Evolutionary conservation across 1,140 invertebrate species (phyloP).

Genomic region (Ceratoteleas bidentatus): DNA sequence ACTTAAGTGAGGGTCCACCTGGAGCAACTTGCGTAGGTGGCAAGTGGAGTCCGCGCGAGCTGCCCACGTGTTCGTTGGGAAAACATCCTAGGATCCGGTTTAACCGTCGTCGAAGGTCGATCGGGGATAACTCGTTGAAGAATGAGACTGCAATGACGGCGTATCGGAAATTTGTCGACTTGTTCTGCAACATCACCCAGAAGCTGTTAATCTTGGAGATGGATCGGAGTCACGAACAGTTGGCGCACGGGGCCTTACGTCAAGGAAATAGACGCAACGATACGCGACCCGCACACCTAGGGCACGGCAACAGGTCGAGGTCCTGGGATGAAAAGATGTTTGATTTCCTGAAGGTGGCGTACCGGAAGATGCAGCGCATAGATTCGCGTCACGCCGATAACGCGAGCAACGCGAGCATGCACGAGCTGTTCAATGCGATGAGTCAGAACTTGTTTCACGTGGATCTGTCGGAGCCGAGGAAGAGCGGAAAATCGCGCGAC

Average conservation of each 20-base stretch:
- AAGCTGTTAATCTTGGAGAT: constrained; percentile 77
- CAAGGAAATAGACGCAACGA: constrained; percentile 39
- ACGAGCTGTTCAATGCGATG: constrained; percentile 78
- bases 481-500: constrained; percentile 68
- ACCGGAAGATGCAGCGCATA: constrained; percentile 77
- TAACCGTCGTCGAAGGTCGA: constrained; percentile 86
- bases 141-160: constrained; percentile 69
- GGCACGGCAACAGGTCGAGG: constrained; percentile 72
- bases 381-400: constrained; percentile 75
- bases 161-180: constrained; percentile 78
- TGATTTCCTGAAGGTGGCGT: constrained; percentile 77
- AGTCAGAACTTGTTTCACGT: constrained; percentile 80
- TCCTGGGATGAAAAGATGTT: constrained; percentile 78
- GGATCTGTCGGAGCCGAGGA: constrained; percentile 74
- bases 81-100: constrained; percentile 91
- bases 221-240: constrained; percentile 72
- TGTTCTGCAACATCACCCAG: constrained; percentile 79
- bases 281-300: constrained; percentile 64
- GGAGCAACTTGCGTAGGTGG: constrained; percentile 96
- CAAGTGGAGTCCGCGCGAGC: constrained; percentile 90
- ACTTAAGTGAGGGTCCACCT: constrained; percentile 91
- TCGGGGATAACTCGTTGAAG: constrained; percentile 71
- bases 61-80: constrained; percentile 89
- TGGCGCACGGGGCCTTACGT: constrained; percentile 41
- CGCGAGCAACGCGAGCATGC: constrained; percentile 77